phyloP scores from a whole-genome alignment of 2,113 vertebrate species.

The Microtus pennsylvanicus region DNA sequence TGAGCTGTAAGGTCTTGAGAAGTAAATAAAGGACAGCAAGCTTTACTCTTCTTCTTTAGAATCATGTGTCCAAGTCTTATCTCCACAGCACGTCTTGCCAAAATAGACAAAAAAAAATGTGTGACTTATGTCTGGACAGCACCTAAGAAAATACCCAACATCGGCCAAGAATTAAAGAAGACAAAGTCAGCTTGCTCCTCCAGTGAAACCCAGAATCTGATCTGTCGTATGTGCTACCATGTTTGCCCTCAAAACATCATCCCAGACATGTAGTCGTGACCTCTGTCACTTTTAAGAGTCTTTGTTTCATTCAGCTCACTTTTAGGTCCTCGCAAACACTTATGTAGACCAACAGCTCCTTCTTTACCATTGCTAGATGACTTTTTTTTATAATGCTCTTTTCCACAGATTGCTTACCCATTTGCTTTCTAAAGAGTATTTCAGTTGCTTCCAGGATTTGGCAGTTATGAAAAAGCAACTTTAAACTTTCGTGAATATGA shows the following conservation, averaged over 20 bases:
- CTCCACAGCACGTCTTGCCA: not conserved
- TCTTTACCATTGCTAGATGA: no score
- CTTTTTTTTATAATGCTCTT: not conserved
- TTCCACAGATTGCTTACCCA: not conserved
- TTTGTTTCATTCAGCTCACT: not conserved
- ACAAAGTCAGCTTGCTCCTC: slow-evolving; percentile 38
- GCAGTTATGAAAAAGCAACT: not conserved
- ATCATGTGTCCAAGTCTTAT: slow-evolving; percentile 51
- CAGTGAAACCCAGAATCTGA: not conserved
- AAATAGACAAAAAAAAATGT: slow-evolving; percentile 28
- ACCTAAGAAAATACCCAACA: slow-evolving; percentile 34
- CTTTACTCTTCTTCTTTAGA: slow-evolving; percentile 42
- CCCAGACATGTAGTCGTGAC: not conserved
- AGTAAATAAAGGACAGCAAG: slow-evolving; percentile 9
- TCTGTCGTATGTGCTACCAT: not conserved
- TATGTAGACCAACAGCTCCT: not conserved
- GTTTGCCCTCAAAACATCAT: not conserved
- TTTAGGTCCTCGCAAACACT: not conserved
- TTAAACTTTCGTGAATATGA: not conserved
- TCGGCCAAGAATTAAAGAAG: slow-evolving; percentile 27
- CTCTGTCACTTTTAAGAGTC: not conserved
- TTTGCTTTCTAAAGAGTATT: not conserved
- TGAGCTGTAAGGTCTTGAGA: slow-evolving; percentile 2
- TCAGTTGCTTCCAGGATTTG: not conserved
- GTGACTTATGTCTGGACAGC: slow-evolving; percentile 37